Evolutionary conservation across 1,140 invertebrate genomes (phyloP), one percentile per base, ranked within the genome.

Genomic region (Drosophila sucinea): DNA sequence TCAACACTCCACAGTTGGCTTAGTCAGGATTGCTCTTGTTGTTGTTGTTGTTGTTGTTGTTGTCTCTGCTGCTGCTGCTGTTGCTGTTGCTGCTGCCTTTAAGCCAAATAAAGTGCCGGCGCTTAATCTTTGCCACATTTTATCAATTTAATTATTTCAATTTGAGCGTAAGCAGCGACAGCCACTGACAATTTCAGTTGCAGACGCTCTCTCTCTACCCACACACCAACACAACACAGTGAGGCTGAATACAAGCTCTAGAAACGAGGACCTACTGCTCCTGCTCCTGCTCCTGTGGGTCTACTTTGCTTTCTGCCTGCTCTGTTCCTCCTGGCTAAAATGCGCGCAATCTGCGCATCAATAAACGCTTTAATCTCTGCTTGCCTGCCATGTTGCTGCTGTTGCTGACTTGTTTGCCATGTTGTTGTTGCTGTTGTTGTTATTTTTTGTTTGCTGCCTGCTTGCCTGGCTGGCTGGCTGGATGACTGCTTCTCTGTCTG

Each of bases 61-160:
- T 47, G 17, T 6, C 17, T 17, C 44, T 25, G 41, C 5, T 44
- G 3, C 17, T 23, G 23, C 11, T 47, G 44, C 23, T 47, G 35
- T 3, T 11, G 23, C 44, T 51, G 44, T 2, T 47, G 23, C 23
- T 27, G 75, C 70, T 89, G 84, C 80, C 84, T 89, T 89, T 89
- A 84, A 84, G 84, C 80, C 80, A 89, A 89, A 89, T 83, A 89
- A 89, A 89, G 84, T 89, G 84, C 84, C 44, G 79, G 73, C 84
- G 84, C 84, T 89, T 89, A 89, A 89, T 89, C 84, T 89, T 89
- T 89, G 84, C 84, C 84, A 89, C 84, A 89, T 89, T 89, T 89
- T 89, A 89, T 89, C 84, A 89, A 89, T 89, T 89, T 89, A 89
- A 89, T 89, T 89, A 89, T 89, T 89, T 89, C 84, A 89, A 89